phyloP scores from a whole-genome alignment of 2,113 vertebrate genomes.

The Oriolus oriolus region DNA sequence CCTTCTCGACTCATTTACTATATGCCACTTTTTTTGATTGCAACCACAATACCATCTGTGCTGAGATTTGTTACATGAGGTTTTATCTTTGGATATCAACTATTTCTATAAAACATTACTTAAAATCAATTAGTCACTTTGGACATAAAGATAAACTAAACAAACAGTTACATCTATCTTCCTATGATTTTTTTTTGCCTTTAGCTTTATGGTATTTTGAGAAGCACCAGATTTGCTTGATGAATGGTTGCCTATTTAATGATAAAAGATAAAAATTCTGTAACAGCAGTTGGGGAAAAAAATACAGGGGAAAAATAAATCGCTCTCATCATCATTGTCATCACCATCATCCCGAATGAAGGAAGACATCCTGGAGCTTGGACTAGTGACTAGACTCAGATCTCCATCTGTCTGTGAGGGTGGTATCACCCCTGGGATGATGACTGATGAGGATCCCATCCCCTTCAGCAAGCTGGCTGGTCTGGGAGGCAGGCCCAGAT shows the following conservation, averaged over 20 bases:
- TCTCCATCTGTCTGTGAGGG: background rate
- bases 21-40: conserved; percentile 1
- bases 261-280: background rate
- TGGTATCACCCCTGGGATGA: accelerated
- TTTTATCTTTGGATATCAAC: conserved; percentile 17
- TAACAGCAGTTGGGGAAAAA: background rate
- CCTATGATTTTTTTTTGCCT: background rate
- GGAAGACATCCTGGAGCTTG: background rate
- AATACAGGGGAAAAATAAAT: background rate
- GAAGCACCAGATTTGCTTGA: background rate
- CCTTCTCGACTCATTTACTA: background rate
- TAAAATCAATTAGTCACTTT: conserved; percentile 40
- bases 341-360: background rate
- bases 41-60: conserved; percentile 56
- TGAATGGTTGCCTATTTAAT: background rate
- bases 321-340: accelerated
- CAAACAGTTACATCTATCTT: conserved; percentile 12
- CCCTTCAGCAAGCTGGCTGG: background rate
- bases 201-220: background rate
- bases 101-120: conserved; percentile 26
- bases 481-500: background rate
- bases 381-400: background rate
- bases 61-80: conserved; percentile 20
- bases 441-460: background rate
- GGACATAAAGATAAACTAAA: conserved; percentile 16